phyloP scores from a whole-genome alignment of 2,888 invertebrate genomes.

The Heliothis peltigera region DNA sequence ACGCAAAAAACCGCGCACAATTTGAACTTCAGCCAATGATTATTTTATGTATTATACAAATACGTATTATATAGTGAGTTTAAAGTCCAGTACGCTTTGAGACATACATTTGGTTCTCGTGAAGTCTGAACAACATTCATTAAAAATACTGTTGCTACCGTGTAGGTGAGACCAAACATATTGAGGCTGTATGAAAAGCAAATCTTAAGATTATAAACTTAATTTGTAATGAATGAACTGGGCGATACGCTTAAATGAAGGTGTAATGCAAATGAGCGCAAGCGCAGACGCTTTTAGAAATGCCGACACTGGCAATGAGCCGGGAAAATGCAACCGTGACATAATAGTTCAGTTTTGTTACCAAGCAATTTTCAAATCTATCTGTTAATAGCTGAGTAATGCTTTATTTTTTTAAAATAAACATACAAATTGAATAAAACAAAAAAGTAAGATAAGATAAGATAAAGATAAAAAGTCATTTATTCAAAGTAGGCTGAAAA shows the following conservation, averaged over 20 bases:
- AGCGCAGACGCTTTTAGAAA: conserved; percentile 30
- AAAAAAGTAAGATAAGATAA: too few relatives aligned
- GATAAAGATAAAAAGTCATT: too few relatives aligned
- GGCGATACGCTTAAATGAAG: conserved; percentile 11
- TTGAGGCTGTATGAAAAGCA: neutral
- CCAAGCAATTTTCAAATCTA: too few relatives aligned
- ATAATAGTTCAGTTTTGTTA: neutral
- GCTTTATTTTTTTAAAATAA: too few relatives aligned
- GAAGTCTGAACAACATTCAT: neutral
- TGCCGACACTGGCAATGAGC: conserved; percentile 37
- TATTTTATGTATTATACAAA: neutral
- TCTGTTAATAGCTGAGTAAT: too few relatives aligned
- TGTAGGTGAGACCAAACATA: neutral
- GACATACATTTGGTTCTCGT: neutral
- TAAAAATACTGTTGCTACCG: neutral
- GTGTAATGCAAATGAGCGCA: conserved; percentile 23
- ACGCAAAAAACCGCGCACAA: neutral
- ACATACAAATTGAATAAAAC: too few relatives aligned
- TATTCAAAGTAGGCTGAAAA: too few relatives aligned
- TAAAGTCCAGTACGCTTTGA: neutral
- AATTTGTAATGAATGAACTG: neutral
- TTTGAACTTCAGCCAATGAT: neutral
- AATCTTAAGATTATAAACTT: too few relatives aligned
- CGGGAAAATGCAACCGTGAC: conserved; percentile 20
- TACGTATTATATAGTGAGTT: neutral